Evolutionary conservation across 2,888 invertebrate species (phyloP), one percentile per base, ranked within the genome.

Genomic region (Pseudeuparius sepicola): DNA sequence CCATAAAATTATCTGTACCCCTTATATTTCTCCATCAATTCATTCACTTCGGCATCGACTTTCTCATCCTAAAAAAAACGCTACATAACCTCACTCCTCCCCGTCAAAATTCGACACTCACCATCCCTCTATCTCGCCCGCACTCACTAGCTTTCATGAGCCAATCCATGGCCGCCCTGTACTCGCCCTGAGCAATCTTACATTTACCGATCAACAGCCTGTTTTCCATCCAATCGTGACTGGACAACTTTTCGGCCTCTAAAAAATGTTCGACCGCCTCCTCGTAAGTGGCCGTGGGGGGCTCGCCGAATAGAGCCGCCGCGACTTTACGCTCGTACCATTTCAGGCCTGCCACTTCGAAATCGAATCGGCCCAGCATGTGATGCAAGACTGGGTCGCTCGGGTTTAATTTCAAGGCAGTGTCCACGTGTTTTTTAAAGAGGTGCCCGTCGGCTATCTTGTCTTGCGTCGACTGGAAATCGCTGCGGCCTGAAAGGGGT

Each of bases 321-420:
- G 81, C 81, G 9, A 76, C 62, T 52, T 65, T 74, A 40, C 73
- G 65, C 53, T 82, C 78, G 34, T 46, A 55, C 61, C 61, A 63
- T 44, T 55, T 58, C 15, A 61, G 37, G 15, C 53, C 48, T 3
- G 60, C 58, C 39, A 79, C 70, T 61, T 77, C 76, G 54, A 63
- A 78, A 51, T 72, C 70, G 63, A 80, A 82, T 50, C 82, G 63
- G 6, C 82, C 83, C 29, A 78, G 58, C 48, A 83, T 65, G 59
- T 82, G 74, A 56, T 78, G 71, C 24, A 79, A 57, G 2, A 70
- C 64, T 6, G 72, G 61, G 54, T 83, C 82, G 3, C 59, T 49
- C 7, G 78, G 75, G 31, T 66, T 67, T 13, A 80, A 49, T 25
- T 61, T 52, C 14, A 82, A 60, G 1, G 82, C 81, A 46, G 61